These are phyloP conservation scores for Lypha dubia DNA, from an alignment of 2,888 invertebrate genomes.

Conservation along the genomic window DNA sequence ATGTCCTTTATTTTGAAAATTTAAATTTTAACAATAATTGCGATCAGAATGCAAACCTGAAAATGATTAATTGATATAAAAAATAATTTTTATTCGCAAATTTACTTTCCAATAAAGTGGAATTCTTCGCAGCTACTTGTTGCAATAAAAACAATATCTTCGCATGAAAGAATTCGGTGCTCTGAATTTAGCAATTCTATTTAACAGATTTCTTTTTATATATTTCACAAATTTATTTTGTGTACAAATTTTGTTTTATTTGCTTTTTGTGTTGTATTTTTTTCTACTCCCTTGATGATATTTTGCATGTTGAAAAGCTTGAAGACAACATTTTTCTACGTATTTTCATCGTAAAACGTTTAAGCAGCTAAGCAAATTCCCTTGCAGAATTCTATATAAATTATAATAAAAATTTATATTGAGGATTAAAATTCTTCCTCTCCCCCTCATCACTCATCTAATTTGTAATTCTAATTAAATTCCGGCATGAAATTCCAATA, in stretches of 20 bases:
- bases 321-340: neutral
- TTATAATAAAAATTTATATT: neutral
- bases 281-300: neutral
- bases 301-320: neutral
- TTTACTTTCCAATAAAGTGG: no score
- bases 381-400: neutral
- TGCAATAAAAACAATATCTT: no score
- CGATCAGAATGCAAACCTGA: no score
- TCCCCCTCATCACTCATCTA: neutral
- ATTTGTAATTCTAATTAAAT: constrained; percentile 7
- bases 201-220: no score
- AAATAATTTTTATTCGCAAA: no score
- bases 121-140: no score
- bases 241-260: neutral
- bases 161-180: no score
- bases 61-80: no score
- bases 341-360: neutral
- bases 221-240: neutral
- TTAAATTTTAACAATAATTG: no score
- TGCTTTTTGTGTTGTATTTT: no score
- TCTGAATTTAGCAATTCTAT: no score
- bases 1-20: no score
- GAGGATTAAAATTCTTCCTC: neutral
- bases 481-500: neutral
- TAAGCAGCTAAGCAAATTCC: neutral